A percentile compares a stretch with the other conserved stretches of the same genome.
Evolutionary conservation across 92 coral and sea anemone species (phyloP).

Genomic region (Desmophyllum pertusum): DNA sequence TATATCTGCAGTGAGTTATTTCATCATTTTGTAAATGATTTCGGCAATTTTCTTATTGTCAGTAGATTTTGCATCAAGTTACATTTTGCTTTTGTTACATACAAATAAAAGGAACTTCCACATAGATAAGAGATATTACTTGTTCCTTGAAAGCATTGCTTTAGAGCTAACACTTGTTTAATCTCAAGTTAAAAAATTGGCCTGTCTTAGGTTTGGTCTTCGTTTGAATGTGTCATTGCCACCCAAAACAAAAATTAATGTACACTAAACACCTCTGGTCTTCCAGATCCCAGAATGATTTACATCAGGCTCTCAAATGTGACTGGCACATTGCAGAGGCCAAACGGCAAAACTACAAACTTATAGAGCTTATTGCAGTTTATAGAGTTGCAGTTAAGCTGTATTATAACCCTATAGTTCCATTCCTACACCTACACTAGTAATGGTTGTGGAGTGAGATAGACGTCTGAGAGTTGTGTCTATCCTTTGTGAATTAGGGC

Average conservation of each 20-base stretch:
- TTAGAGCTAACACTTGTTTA: background rate
- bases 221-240: background rate
- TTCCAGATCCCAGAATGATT: background rate
- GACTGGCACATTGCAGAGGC: background rate
- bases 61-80: too few species aligned
- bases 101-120: too few species aligned
- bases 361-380: background rate
- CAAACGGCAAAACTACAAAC: background rate
- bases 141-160: background rate
- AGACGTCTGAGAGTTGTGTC: background rate
- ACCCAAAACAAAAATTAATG: too few species aligned
- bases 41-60: background rate
- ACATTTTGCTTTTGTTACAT: too few species aligned
- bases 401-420: background rate
- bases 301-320: background rate
- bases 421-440: background rate
- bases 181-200: background rate
- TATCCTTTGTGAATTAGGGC: background rate
- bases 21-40: background rate
- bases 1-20: conserved; percentile 87
- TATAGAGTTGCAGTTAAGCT: background rate
- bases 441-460: too few species aligned
- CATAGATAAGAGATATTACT: too few species aligned
- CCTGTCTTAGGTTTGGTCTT: too few species aligned
- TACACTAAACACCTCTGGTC: background rate